Base-by-base conservation (phyloP, 2,113 vertebrate species). In the Syngnathus scovelli region DNA sequence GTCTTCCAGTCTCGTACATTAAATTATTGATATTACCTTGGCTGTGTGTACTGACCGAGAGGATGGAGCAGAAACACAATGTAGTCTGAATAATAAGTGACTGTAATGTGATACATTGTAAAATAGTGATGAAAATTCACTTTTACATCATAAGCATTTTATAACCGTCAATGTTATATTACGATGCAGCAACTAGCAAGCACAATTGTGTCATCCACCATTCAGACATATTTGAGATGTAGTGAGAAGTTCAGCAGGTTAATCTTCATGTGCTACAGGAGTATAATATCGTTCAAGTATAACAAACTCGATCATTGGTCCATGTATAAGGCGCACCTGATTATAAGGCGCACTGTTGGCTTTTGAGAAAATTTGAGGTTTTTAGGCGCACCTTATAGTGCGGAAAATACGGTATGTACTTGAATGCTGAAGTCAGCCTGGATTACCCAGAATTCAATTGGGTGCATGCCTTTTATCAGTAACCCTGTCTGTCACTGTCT, bases 11-110 rank as follows among this genome's bases (percentile, higher is more conserved):
- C 82, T 83, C 76, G 68, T 11, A 66, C 64, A 66, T 79, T 88
- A 62, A 82, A 86, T 82, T 75, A 85, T 85, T 81, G 71, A 88
- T 81, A 76, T 77, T 75, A 79, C 80, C 78, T 61, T 79, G 77
- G 81, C 80, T 49, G 66, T 61, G 78, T 74, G 78, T 71, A 69
- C 76, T 21, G 39, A 36, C 44, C 12, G 66, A 84, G 73, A 72
- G 67, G 77, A 72, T 69, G 23, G 58, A 71, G 64, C 65, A 78
- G 75, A 79, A 81, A 78, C 76, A 71, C 74, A 70, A 75, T 51
- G 27, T 70, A 70, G 69, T 15, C 68, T 60, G 75, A 71, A 61
- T 51, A 66, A 74, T 61, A 74, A 66, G 67, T 76, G 67, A 49
- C 48, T n/a, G 16, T 65, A 27, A 41, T 60, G n/a, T 66, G 54